phyloP scores from a whole-genome alignment of 2,113 vertebrate species.

The Illadopsis cleaveri region DNA sequence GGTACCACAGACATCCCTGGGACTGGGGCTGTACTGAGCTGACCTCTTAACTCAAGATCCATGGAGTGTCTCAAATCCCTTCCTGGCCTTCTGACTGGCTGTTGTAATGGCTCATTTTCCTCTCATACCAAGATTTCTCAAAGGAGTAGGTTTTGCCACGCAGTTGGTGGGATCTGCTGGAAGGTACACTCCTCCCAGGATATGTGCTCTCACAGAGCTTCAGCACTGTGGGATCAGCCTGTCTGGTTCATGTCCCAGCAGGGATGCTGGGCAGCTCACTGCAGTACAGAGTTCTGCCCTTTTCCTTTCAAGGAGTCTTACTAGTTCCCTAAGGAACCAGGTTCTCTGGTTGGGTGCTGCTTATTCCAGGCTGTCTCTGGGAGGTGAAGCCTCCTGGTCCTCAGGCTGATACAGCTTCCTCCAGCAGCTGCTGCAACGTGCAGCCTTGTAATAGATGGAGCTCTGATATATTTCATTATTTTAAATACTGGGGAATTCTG shows the following conservation, averaged over 20 bases:
- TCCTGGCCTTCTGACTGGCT: background rate
- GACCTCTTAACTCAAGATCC: background rate
- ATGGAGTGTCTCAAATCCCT: background rate
- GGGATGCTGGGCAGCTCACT: background rate
- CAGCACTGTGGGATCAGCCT: background rate
- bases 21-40: background rate
- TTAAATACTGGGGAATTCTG: background rate
- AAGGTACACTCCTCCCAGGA: background rate
- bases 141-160: background rate
- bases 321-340: background rate
- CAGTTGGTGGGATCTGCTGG: background rate
- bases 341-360: background rate
- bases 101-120: background rate
- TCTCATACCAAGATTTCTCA: background rate
- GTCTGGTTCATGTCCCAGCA: background rate
- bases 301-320: background rate
- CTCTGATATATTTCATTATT: background rate
- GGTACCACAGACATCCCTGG: background rate
- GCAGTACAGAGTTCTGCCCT: background rate
- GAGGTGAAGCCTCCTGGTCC: background rate
- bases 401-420: background rate
- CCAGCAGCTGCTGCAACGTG: background rate
- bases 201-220: rapidly evolving
- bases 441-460: background rate
- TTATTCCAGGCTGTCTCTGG: background rate